Evolutionary conservation across 2,797 vertebrate species (phyloP), one percentile per base, ranked within the genome.

Genomic region (Rallus crepitans): DNA sequence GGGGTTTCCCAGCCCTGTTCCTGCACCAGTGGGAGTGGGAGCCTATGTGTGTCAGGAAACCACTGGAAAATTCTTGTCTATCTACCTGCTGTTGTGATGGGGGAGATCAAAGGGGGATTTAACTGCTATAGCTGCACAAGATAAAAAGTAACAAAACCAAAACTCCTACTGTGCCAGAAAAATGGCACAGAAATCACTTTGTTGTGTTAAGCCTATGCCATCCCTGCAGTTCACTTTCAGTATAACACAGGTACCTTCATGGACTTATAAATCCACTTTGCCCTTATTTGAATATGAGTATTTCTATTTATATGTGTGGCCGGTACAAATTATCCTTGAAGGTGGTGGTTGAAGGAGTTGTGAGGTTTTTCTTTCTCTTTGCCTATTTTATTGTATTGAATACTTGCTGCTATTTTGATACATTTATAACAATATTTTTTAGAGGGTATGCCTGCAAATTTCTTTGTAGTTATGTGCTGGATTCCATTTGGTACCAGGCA

Each of bases 351-450:
- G 47, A 82, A 87, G 78, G 42, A 73, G 35, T 3, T 59, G 30
- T 52, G 47, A 76, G 18, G 2, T 72, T 84, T 79, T 56, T 40
- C 42, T 71, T 75, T 3, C 19, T 88, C 57, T 92, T 79, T 65
- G 17, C 78, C 82, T 73, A 69, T 79, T 70, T 9, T 0, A 2
- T 72, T 55, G 23, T 20, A 47, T 4, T 3, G 25, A 78, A 61
- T 75, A 16, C 14, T 60, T 82, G 48, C 45, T 78, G 12, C 5
- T 95, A 15, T 83, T 90, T 77, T 81, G 85, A 60, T 76, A 52
- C 2, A 14, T 56, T 5, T 72, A n/a, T 37, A 85, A 76, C 11
- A 13, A 57, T 72, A 13, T 0, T 4, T 52, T 79, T 85, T 53
- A 13, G 15, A 87, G 14, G 24, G 76, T 52, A 68, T 84, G 3